Conservation (phyloP, 2,888 invertebrate species). For the Eupithecia subfuscata region DNA sequence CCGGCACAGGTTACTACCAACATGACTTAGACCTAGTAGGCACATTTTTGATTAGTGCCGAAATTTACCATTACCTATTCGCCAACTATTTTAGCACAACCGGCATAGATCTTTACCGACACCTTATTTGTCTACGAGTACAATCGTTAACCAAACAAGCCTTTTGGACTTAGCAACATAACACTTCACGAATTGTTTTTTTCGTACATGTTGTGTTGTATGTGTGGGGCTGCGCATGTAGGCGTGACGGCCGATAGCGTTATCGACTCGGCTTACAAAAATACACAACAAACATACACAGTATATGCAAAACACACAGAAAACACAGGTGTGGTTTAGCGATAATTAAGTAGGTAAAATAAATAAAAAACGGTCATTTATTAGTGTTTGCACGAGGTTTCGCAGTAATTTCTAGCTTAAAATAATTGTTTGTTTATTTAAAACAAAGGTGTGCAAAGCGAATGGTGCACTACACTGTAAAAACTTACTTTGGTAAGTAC, state of each 20-base stretch:
- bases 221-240: slow-evolving; percentile 66
- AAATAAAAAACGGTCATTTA: slow-evolving; percentile 50
- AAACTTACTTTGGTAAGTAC: background rate
- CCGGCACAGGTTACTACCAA: background rate
- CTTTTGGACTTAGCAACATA: slow-evolving; percentile 73
- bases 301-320: slow-evolving; percentile 46
- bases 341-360: slow-evolving; percentile 59
- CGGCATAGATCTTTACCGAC: background rate
- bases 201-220: slow-evolving; percentile 45
- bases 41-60: background rate
- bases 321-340: slow-evolving; percentile 54
- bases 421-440: slow-evolving; percentile 34
- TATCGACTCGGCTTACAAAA: slow-evolving; percentile 80
- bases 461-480: background rate
- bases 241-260: slow-evolving; percentile 76
- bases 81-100: background rate
- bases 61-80: background rate
- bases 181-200: slow-evolving; percentile 53
- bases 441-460: slow-evolving; percentile 15
- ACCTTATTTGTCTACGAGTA: slow-evolving; percentile 22
- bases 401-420: slow-evolving; percentile 42
- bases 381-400: slow-evolving; percentile 50
- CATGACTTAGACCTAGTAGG: background rate
- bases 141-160: slow-evolving; percentile 38
- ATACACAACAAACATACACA: slow-evolving; percentile 76